These are phyloP conservation scores for Brachyrhaphis roseni DNA, from an alignment of 2,797 vertebrate species.

Conservation along the genomic window DNA sequence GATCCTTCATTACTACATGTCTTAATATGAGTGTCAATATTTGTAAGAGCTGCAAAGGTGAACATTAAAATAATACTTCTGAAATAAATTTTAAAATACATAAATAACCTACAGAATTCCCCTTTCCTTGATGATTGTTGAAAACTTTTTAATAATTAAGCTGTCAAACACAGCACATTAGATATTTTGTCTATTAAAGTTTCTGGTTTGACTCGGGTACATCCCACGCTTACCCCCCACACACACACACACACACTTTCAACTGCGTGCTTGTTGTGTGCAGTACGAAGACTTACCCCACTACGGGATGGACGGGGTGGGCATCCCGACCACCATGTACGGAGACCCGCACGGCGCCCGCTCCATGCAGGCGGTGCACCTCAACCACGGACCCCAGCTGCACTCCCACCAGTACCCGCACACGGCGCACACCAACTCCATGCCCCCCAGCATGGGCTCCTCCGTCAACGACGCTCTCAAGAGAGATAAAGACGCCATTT, in stretches of 20 bases:
- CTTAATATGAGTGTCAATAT: background rate
- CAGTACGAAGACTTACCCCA: slow-evolving; percentile 99
- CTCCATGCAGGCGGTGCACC: slow-evolving; percentile 97
- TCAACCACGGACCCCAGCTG: slow-evolving; percentile 96
- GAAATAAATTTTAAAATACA: no score
- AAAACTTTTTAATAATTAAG: background rate
- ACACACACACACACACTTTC: background rate
- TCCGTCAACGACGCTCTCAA: slow-evolving; percentile 99
- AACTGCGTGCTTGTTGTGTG: slow-evolving; percentile 76
- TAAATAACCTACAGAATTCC: no score
- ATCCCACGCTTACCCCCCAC: background rate
- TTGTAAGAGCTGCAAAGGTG: background rate
- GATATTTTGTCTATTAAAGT: background rate
- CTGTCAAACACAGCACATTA: background rate
- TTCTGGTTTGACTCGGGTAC: background rate
- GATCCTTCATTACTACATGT: background rate
- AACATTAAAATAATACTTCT: no score
- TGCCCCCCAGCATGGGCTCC: slow-evolving; percentile 97
- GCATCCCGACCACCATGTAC: slow-evolving; percentile 97
- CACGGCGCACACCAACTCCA: slow-evolving; percentile 95
- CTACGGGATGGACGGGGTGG: slow-evolving; percentile 99
- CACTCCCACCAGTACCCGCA: slow-evolving; percentile 98
- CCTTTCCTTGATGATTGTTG: background rate
- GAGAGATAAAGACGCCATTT: slow-evolving; percentile 99
- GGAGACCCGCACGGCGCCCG: slow-evolving; percentile 97